Base-by-base conservation (phyloP, 2,113 vertebrate species). In the Psophia crepitans region DNA sequence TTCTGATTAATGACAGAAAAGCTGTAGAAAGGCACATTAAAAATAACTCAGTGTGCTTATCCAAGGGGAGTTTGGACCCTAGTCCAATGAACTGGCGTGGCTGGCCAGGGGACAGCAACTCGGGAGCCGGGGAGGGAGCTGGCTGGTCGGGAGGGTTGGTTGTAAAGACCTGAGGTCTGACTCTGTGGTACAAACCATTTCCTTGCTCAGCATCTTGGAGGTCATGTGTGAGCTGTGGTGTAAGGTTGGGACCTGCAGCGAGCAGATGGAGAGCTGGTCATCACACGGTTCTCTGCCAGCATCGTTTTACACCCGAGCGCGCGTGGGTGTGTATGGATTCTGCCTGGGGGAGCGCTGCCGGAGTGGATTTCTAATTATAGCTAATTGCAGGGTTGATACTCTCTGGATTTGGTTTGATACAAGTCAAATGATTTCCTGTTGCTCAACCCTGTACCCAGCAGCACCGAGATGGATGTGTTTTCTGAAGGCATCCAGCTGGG, bases 181-280 rank as follows among this genome's bases (percentile, higher is more conserved):
- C 32, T 97, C 54, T 0, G 3, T 12, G 33, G 37, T 35, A 61
- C 84, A 65, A n/a, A 87, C 88, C 30, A 68, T n/a, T 33, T 79
- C 81, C 44, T 83, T 15, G 78, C 76, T 96, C 73, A 37, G 74
- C 90, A 75, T 83, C 87, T 77, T 91, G 39, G 74, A 49, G 70
- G 83, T 96, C 91, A 44, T 8, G 23, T 95, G 87, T 83, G 96
- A 91, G 75, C 86, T 94, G n/a, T 4, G 51, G 56, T 92, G 87
- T n/a, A 83, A 61, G 21, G 58, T 70, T 37, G 95, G 44, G 41
- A 93, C 91, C 87, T 69, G 84, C 73, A 96, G 17, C 13, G 64
- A 77, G 28, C 46, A 11, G 12, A 5, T 2, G 14, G 37, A 21
- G 60, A 43, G 53, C 37, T 3, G 65, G 11, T 20, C 53, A 17